phyloP scores from a whole-genome alignment of 2,113 vertebrate genomes.

The Prunella fulvescens region DNA sequence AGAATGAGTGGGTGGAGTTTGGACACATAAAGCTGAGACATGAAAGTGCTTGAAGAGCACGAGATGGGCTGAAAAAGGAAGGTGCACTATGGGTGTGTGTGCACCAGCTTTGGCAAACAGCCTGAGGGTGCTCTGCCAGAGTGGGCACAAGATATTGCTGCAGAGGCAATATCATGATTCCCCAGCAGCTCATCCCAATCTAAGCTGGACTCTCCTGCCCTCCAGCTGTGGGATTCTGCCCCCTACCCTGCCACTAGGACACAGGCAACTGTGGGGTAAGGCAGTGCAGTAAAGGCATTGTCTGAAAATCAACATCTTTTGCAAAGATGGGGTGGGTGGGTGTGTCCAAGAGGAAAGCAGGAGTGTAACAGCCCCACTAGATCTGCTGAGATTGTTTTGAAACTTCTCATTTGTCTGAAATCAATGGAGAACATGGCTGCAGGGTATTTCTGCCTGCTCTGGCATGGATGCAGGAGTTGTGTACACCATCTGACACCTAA shows the following conservation, averaged over 20 bases:
- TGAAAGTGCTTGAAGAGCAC: neutral
- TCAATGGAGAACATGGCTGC: neutral
- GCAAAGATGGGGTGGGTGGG: neutral
- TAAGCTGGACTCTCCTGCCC: neutral
- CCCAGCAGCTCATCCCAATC: neutral
- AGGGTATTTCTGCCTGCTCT: neutral
- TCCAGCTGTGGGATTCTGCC: neutral
- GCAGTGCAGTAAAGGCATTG: neutral
- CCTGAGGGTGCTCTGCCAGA: neutral
- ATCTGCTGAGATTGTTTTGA: neutral
- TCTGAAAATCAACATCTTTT: neutral
- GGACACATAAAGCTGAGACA: neutral
- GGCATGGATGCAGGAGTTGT: neutral
- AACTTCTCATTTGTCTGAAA: neutral
- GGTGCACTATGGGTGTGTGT: fast-evolving
- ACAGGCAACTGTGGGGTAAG: neutral
- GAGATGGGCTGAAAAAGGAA: neutral
- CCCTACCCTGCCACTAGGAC: neutral
- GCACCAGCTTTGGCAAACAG: neutral
- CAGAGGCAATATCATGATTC: neutral
- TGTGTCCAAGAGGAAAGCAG: neutral
- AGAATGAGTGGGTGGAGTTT: neutral
- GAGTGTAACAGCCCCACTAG: neutral
- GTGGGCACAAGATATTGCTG: fast-evolving
- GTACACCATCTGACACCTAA: neutral